These are phyloP conservation scores for Hydrotaea cyrtoneurina DNA, from an alignment of 2,888 invertebrate species.

Conservation along the genomic window DNA sequence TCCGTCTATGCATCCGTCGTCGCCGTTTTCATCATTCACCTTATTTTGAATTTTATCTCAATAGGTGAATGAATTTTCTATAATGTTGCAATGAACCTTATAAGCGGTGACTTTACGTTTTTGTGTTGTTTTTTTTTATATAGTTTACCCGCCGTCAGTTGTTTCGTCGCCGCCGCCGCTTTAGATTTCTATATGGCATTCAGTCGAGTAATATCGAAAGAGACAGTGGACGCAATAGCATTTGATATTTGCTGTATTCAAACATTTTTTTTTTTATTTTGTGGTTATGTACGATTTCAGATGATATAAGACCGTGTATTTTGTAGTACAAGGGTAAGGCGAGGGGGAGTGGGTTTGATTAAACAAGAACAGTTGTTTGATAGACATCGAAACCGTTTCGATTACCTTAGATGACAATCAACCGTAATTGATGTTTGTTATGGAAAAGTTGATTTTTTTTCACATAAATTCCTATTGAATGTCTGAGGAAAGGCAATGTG, in stretches of 20 bases:
- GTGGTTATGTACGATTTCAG: neutral
- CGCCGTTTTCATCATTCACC: neutral
- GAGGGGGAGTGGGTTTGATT: too few species aligned
- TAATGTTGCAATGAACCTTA: conserved; percentile 47
- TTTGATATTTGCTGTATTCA: neutral
- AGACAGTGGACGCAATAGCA: neutral
- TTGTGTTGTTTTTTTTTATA: too few species aligned
- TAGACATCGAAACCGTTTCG: neutral
- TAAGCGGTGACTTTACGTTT: neutral
- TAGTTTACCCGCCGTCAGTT: too few species aligned
- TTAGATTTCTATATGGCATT: neutral
- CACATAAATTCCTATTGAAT: too few species aligned
- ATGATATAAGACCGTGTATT: too few species aligned
- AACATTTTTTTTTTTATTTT: neutral
- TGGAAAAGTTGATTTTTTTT: too few species aligned
- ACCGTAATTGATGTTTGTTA: too few species aligned
- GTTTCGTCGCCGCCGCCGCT: neutral
- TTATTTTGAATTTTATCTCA: neutral
- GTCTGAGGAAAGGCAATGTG: neutral
- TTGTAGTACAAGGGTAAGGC: too few species aligned
- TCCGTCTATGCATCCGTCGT: neutral
- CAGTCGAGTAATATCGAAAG: neutral
- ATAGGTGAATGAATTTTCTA: conserved; percentile 58
- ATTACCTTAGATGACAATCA: too few species aligned
- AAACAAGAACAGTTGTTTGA: neutral